Base-by-base conservation (phyloP, 1,140 invertebrate genomes). In the Lysiphlebus fabarum region DNA sequence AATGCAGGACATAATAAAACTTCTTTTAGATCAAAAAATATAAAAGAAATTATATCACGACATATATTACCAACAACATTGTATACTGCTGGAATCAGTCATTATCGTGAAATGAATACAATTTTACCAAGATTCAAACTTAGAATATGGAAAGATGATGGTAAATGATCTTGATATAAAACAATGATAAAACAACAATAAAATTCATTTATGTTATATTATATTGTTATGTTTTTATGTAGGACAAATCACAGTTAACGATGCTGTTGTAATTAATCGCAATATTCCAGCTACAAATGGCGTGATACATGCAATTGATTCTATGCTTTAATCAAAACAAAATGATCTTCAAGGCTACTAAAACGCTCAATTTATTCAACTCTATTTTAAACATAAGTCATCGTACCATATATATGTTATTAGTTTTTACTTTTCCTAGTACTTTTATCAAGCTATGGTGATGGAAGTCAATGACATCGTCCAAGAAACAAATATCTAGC, bases 221-320 rank as follows among this genome's bases (percentile, higher is more conserved):
- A n/a, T 12, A 14, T 59, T 57, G 43, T 45, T 62, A 26, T 66
- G 62, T 66, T 70, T 63, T 60, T 59, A 82, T 81, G 67, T 81
- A 90, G 89, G 90, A 65, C 88, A 87, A 74, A 86, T 92, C 59
- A 89, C 90, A 70, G 85, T 91, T 44, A 92, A 92, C 70, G 87
- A 89, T 64, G 85, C 86, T 44, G 83, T 87, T 65, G 85, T 92
- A 60, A 77, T 89, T 48, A 89, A 88, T 7, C 86, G 88, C 70
- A 92, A 93, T 72, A 87, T 92, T 63, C 90, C 90, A 65, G 88
- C 90, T 37, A 93, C 91, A 49, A 93, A 94, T 77, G 92, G 92
- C 61, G 91, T 94, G 40, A 88, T 94, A 56, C 92, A 95, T 72
- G 90, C 90, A 14, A 82, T 95, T 51, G 90, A 93, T 68, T 82